A percentile compares a stretch with the other conserved stretches of the same genome.
phyloP scores from a whole-genome alignment of 2,797 vertebrate genomes.

The Sparidentex hasta region DNA sequence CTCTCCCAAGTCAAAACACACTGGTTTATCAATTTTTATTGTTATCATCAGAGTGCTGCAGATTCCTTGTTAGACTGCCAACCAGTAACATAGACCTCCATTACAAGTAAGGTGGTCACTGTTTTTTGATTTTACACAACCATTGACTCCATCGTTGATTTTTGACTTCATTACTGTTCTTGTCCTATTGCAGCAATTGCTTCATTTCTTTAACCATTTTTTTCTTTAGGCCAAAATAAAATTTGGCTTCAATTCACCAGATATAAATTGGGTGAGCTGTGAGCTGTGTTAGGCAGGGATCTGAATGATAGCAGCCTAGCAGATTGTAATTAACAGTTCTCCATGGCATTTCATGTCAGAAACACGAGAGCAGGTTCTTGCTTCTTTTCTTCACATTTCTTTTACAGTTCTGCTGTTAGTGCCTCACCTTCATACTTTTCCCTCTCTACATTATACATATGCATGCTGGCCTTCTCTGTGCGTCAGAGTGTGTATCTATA shows the following conservation, averaged over 20 bases:
- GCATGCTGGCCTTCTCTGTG: background rate
- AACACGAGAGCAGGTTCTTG: background rate
- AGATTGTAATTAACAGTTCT: slow-evolving; percentile 5
- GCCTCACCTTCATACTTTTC: background rate
- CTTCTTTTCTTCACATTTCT: background rate
- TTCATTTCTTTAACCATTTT: too few species aligned
- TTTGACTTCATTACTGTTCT: too few species aligned
- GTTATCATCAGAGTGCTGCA: too few species aligned
- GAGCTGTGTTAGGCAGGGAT: slow-evolving; percentile 6
- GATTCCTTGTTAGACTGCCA: too few species aligned
- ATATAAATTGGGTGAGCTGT: slow-evolving; percentile 5
- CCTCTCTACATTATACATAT: background rate
- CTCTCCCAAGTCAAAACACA: too few species aligned
- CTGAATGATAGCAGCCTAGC: background rate
- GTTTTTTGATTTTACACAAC: too few species aligned
- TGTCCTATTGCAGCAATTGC: too few species aligned
- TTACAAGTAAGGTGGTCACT: too few species aligned
- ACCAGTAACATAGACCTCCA: too few species aligned
- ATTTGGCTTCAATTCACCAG: background rate
- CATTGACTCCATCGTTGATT: too few species aligned
- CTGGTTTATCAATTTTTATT: too few species aligned
- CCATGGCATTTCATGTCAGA: background rate
- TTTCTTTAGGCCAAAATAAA: background rate
- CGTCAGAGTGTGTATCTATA: slow-evolving; percentile 30
- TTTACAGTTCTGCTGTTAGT: background rate